These are phyloP conservation scores for Apostichopus leukothele DNA, from an alignment of 53 echinoderm and acorn worm genomes.

Conservation along the genomic window DNA sequence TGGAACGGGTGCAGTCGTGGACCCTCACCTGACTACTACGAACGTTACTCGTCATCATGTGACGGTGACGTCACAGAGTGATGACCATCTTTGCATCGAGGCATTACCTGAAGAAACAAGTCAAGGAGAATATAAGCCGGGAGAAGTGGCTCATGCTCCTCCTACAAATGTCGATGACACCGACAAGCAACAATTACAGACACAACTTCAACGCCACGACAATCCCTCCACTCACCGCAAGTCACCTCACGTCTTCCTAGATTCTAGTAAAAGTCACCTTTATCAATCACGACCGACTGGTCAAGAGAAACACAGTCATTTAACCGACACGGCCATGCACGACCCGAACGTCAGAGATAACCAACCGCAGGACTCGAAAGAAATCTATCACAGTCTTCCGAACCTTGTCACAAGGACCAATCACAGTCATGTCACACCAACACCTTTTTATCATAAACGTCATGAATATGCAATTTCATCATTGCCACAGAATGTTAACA, in stretches of 20 bases:
- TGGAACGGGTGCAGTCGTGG: no score
- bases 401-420: neutral
- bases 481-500: neutral
- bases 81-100: no score
- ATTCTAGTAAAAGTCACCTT: neutral
- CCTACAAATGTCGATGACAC: no score
- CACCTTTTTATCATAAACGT: neutral
- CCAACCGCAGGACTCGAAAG: neutral
- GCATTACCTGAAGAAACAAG: no score
- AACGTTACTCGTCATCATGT: no score
- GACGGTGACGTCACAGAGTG: no score
- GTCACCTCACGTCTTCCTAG: neutral
- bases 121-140: no score
- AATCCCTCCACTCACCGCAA: neutral
- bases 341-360: neutral
- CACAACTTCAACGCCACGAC: no score
- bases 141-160: no score
- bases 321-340: neutral
- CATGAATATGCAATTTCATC: conserved; percentile 19
- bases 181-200: no score
- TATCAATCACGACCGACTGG: neutral
- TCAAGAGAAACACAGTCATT: neutral
- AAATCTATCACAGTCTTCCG: neutral
- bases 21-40: no score
- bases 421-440: neutral